A percentile compares a stretch with the other conserved stretches of the same genome.
Conservation (phyloP, 2,113 vertebrate genomes). For the Anhinga anhinga region DNA sequence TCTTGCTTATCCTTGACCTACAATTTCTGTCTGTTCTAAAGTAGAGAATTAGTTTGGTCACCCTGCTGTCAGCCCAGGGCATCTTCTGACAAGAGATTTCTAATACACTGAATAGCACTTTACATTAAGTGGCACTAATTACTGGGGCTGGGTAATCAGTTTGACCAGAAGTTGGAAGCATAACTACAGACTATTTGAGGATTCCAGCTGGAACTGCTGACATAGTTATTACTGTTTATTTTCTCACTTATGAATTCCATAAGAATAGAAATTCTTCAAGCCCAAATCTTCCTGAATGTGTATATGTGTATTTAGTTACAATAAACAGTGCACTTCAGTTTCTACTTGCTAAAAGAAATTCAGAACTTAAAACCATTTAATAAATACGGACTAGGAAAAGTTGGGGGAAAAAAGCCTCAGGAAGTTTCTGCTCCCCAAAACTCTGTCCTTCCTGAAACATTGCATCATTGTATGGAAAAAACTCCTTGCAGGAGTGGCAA, state of each 20-base stretch:
- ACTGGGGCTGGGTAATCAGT: constrained; percentile 36
- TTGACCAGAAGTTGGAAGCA: constrained; percentile 39
- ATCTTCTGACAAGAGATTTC: constrained; percentile 65
- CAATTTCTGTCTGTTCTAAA: constrained; percentile 55
- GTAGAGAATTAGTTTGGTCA: constrained; percentile 62
- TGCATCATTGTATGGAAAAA: not conserved
- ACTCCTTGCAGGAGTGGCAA: not conserved
- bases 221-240: not conserved
- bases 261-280: not conserved
- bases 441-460: not conserved
- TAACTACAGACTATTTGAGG: not conserved
- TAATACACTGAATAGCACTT: constrained; percentile 52
- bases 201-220: not conserved
- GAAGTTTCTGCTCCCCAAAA: not conserved
- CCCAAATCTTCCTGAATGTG: not conserved
- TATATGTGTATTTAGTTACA: not conserved
- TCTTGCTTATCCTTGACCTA: constrained; percentile 52
- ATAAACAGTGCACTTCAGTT: not conserved
- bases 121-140: constrained; percentile 67
- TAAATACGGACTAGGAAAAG: not conserved
- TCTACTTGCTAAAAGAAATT: not conserved
- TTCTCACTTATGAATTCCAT: not conserved
- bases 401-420: rapidly evolving
- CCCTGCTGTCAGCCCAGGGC: constrained; percentile 64
- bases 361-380: not conserved